These are phyloP conservation scores for Drosophila bifasciata DNA, from an alignment of 1,140 invertebrate species.

Conservation along the genomic window DNA sequence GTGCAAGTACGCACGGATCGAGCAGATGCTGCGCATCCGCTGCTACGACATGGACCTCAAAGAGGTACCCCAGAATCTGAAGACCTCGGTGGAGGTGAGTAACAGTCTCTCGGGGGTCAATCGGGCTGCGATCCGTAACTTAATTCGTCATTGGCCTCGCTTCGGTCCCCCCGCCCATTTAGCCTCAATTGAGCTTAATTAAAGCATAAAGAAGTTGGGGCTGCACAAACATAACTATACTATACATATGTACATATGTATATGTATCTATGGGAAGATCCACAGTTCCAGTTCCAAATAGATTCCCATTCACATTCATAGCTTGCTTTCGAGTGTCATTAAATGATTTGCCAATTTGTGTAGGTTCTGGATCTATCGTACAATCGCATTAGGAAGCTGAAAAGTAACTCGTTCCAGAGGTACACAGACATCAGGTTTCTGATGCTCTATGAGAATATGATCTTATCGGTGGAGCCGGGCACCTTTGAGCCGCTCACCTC, in stretches of 20 bases:
- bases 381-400: slow-evolving; percentile 87
- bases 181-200: slow-evolving; percentile 77
- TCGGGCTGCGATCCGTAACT: slow-evolving; percentile 47
- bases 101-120: slow-evolving; percentile 33
- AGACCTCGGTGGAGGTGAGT: slow-evolving; percentile 85
- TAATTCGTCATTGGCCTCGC: slow-evolving; percentile 44
- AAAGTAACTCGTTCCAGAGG: slow-evolving; percentile 85
- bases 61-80: slow-evolving; percentile 85
- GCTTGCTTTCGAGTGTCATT: slow-evolving; percentile 9
- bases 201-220: slow-evolving; percentile 74
- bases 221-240: slow-evolving; percentile 26
- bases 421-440: slow-evolving; percentile 86
- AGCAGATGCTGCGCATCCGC: slow-evolving; percentile 85
- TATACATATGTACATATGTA: slow-evolving; percentile 13
- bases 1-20: slow-evolving; percentile 85
- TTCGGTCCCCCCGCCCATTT: slow-evolving; percentile 25
- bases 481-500: slow-evolving; percentile 85
- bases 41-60: slow-evolving; percentile 85
- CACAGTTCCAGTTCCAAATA: neutral
- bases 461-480: slow-evolving; percentile 86
- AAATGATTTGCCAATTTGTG: slow-evolving; percentile 39
- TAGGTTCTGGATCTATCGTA: slow-evolving; percentile 87
- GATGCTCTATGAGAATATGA: slow-evolving; percentile 87
- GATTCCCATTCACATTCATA: slow-evolving; percentile 21
- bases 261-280: slow-evolving; percentile 11